Evolutionary conservation across 2,888 invertebrate species (phyloP).

Genomic region (Strigamia transsilvanica): DNA sequence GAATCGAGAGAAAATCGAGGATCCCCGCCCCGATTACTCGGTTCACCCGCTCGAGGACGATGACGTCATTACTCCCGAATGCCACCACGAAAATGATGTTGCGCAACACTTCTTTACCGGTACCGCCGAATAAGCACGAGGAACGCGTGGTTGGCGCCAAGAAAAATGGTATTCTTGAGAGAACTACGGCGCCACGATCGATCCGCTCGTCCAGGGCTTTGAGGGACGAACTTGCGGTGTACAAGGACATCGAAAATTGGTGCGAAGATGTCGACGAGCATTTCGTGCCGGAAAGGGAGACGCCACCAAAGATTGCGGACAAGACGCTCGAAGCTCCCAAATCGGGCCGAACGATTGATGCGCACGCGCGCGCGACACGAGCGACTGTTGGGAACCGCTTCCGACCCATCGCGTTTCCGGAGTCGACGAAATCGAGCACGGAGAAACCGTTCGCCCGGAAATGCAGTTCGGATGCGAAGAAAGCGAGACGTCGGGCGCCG

Average conservation of each 20-base stretch:
- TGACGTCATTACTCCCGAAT: background rate
- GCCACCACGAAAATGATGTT: background rate
- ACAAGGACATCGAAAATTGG: background rate
- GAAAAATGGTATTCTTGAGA: too few species aligned
- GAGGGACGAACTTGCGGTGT: background rate
- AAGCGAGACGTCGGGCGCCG: background rate
- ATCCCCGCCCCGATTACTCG: background rate
- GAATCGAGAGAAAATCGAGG: background rate
- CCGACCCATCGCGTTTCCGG: too few species aligned
- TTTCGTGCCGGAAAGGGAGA: background rate
- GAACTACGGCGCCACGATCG: background rate
- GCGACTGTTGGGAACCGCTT: too few species aligned
- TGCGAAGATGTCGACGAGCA: background rate
- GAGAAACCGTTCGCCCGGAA: background rate
- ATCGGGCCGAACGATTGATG: background rate
- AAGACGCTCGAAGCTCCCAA: too few species aligned
- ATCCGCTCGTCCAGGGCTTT: background rate
- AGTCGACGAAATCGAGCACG: background rate
- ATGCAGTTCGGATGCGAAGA: background rate
- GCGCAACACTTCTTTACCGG: background rate
- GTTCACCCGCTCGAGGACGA: background rate
- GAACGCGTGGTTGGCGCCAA: background rate
- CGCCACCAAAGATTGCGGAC: too few species aligned
- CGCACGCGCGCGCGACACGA: background rate
- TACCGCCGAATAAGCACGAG: background rate